Conservation (phyloP, 2,113 vertebrate species). For the Brachypteracias leptosomus region DNA sequence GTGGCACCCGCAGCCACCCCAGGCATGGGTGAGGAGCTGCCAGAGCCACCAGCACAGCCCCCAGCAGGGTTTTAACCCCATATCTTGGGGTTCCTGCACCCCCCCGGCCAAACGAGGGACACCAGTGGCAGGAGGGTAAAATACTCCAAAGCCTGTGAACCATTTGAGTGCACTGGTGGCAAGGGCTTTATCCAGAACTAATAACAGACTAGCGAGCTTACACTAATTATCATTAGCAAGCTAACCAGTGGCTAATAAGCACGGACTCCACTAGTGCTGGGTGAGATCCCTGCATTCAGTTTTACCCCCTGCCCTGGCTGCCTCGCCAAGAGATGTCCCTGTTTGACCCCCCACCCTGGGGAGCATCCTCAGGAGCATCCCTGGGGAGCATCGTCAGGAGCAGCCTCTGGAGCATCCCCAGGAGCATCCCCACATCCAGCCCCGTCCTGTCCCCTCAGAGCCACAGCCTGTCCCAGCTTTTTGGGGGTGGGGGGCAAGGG, state of each 20-base stretch:
- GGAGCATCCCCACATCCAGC: background rate
- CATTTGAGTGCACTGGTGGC: background rate
- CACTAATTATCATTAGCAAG: conserved; percentile 48
- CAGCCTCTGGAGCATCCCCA: background rate
- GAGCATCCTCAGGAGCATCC: background rate
- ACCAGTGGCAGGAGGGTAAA: background rate
- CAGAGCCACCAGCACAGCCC: background rate
- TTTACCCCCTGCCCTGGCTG: background rate
- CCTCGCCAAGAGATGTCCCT: background rate
- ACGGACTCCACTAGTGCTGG: background rate
- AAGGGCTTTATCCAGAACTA: background rate
- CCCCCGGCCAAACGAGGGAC: background rate
- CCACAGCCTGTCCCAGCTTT: conserved; percentile 57
- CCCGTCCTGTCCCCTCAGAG: background rate
- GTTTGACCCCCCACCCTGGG: fast-evolving
- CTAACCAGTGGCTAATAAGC: conserved; percentile 40
- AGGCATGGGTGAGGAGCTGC: background rate
- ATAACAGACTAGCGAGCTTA: conserved; percentile 8
- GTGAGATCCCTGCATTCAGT: background rate
- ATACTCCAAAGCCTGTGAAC: background rate
- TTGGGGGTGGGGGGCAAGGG: background rate
- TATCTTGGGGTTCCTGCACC: background rate
- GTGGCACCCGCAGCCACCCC: background rate
- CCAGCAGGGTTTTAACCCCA: background rate
- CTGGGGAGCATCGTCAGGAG: background rate